Percentiles rank a stretch among this genome's conserved stretches.
phyloP scores from a whole-genome alignment of 2,888 invertebrate genomes.

The Cheilosia urbana region DNA sequence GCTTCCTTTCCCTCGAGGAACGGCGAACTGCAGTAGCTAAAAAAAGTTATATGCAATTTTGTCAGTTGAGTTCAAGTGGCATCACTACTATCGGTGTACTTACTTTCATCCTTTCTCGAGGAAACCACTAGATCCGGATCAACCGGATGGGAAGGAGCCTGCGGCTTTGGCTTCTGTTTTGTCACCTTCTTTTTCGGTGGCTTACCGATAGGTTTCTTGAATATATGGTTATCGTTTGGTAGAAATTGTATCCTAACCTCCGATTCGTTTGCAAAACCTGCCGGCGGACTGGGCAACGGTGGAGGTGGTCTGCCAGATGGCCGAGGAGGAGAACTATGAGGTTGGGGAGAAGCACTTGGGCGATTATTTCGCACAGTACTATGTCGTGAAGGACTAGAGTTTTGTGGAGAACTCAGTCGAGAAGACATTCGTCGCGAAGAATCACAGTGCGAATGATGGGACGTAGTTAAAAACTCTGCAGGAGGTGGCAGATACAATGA shows the following conservation, averaged over 20 bases:
- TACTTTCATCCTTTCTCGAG: conserved; percentile 5
- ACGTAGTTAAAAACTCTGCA: too few relatives aligned
- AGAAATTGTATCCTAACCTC: not conserved
- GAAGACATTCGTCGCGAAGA: too few relatives aligned
- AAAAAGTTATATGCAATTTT: not conserved
- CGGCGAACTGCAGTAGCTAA: conserved; percentile 36
- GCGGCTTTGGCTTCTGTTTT: not conserved
- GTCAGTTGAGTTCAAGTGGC: not conserved
- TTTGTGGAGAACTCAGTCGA: too few relatives aligned
- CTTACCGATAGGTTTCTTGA: conserved; percentile 12
- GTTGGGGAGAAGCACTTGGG: too few relatives aligned
- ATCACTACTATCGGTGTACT: not conserved
- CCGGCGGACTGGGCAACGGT: not conserved
- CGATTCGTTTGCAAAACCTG: conserved; percentile 7
- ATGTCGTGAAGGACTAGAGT: too few relatives aligned
- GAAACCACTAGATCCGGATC: conserved; percentile 20
- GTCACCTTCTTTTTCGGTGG: not conserved
- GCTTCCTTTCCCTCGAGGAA: conserved; percentile 40
- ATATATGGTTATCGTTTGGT: conserved; percentile 5
- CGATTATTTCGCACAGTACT: too few relatives aligned
- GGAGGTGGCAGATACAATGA: not conserved
- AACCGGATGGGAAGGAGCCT: conserved; percentile 20
- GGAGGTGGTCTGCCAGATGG: too few relatives aligned
- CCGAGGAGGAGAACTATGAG: not conserved
- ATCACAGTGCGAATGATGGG: not conserved